Evolutionary conservation across 92 coral and sea anemone genomes (phyloP), one percentile per base, ranked within the genome.

Genomic region (Pocillopora meandrina): DNA sequence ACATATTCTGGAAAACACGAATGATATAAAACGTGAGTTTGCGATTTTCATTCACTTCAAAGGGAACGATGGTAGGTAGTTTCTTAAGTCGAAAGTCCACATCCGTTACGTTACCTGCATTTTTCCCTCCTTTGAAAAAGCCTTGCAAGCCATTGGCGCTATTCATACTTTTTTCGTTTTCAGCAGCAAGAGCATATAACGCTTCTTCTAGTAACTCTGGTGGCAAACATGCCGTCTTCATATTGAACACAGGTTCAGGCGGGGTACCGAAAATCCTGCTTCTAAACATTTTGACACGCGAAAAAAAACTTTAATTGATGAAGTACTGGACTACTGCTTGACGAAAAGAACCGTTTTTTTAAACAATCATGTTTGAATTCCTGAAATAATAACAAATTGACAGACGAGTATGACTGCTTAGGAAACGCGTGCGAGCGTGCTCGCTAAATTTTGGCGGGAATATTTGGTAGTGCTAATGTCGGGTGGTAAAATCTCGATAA

Each of bases 201-300:
- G 93, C 84, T 87, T 97, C 99, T 78, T 97, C 99, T 19, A 97
- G 93, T 73, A 97, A 90, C 74, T 93, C 95, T 33, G 99, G 90
- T 15, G 98, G 82, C 82, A 97, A 83, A 59, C 99, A 93, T 49
- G 95, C 94, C 56, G 89, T 60, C 85, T 76, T 86, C 98, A 92
- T 92, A 83, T 97, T 97, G 92, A 97, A 97, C 61, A 97, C 92
- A 20, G 99, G 99, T 71, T 97, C 99, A n/a, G 99, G 98, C 9
- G 99, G 99, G 71, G 99, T 97, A 63, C 99, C 99, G 80, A 97
- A 97, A 75, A 97, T 97, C 82, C 95, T 86, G 66, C 78, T 94
- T 70, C 86, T 93, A 67, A 82, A 88, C 99, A 97, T 95, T 81
- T 56, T 26, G n/a, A 66, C 18, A 33, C 15, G 17, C 42, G 31